phyloP scores from a whole-genome alignment of 2,888 invertebrate genomes.

The Philonicus albiceps region DNA sequence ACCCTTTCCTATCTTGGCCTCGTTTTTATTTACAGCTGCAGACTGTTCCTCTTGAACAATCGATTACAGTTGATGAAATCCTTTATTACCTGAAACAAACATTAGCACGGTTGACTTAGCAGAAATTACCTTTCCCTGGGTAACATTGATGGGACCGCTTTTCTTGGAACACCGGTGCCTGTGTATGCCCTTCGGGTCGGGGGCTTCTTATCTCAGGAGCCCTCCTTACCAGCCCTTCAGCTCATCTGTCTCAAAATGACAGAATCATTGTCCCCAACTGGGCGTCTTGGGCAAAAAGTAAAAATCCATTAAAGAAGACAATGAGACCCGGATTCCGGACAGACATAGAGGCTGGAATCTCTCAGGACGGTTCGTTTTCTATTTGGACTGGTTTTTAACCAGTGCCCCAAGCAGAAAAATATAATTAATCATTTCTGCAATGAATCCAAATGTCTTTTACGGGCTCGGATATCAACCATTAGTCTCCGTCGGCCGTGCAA shows the following conservation, averaged over 20 bases:
- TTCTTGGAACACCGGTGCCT: background rate
- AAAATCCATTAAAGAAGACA: slow-evolving; percentile 41
- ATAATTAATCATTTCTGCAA: slow-evolving; percentile 46
- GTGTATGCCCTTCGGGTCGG: background rate
- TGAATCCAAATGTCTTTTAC: slow-evolving; percentile 41
- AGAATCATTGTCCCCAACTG: slow-evolving; percentile 43
- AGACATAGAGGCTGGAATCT: slow-evolving; percentile 18
- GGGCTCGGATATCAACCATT: slow-evolving; percentile 41
- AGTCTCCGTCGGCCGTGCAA: slow-evolving; percentile 38
- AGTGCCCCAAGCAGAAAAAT: background rate
- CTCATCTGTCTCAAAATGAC: slow-evolving; percentile 43
- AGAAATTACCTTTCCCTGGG: slow-evolving; percentile 1
- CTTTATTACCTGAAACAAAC: slow-evolving; percentile 37
- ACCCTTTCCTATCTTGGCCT: background rate
- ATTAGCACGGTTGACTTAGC: slow-evolving; percentile 34
- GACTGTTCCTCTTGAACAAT: background rate
- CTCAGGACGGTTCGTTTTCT: slow-evolving; percentile 33
- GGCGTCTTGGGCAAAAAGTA: slow-evolving; percentile 22
- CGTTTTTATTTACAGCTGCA: background rate
- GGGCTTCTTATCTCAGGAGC: background rate
- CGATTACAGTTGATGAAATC: slow-evolving; percentile 36
- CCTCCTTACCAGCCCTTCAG: slow-evolving; percentile 9
- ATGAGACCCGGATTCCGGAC: background rate
- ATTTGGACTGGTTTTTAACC: background rate
- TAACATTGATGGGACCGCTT: background rate